Conservation (phyloP, 2,797 vertebrate species). For the Neoniphon sammara region DNA sequence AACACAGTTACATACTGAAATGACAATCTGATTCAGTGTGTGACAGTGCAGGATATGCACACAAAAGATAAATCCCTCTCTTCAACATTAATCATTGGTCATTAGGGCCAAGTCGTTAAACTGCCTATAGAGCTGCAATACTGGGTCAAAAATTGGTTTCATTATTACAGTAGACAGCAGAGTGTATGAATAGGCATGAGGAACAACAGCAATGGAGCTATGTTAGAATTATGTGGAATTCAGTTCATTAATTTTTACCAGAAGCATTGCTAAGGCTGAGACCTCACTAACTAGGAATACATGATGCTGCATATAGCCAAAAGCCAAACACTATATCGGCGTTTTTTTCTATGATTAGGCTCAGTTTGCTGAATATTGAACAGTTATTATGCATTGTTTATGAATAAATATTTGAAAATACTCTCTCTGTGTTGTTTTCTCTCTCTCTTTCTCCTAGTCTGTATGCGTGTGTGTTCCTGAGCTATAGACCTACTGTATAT, state of each 20-base stretch:
- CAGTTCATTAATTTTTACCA: background rate
- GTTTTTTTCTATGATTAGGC: too few relatives aligned
- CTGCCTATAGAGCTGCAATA: too few relatives aligned
- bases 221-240: background rate
- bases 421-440: too few relatives aligned
- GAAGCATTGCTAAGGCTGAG: too few relatives aligned
- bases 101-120: background rate
- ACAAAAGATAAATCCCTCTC: constrained; percentile 2
- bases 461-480: constrained; percentile 2
- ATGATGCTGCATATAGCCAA: too few relatives aligned
- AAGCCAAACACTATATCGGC: too few relatives aligned
- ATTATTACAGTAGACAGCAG: background rate
- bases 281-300: too few relatives aligned
- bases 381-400: too few relatives aligned
- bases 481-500: too few relatives aligned
- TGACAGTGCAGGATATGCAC: constrained; percentile 15
- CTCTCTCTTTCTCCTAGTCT: background rate
- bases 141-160: background rate
- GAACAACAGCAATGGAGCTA: background rate
- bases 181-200: background rate
- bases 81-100: background rate
- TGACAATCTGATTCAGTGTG: constrained; percentile 28
- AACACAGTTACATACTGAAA: constrained; percentile 16
- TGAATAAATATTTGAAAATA: too few relatives aligned
- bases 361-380: too few relatives aligned